A percentile compares a stretch with the other conserved stretches of the same genome.
These are phyloP conservation scores for Drosophila nigromelanica DNA, from an alignment of 1,140 invertebrate genomes.

Conservation along the genomic window DNA sequence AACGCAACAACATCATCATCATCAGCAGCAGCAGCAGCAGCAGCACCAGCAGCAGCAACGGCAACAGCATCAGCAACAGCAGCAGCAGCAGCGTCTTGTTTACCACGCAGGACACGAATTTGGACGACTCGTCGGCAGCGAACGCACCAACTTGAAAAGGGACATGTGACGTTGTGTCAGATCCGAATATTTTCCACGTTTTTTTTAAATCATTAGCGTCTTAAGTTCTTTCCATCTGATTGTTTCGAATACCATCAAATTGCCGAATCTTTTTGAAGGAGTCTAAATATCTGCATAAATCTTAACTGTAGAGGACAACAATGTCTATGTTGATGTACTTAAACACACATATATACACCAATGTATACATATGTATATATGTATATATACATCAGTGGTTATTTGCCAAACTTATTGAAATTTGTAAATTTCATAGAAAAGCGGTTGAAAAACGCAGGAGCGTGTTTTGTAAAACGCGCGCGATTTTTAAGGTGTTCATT, in stretches of 20 bases:
- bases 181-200: slow-evolving; percentile 9
- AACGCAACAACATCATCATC: slow-evolving; percentile 35
- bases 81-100: slow-evolving; percentile 27
- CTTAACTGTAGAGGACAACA: slow-evolving; percentile 3
- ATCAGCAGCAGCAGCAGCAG: slow-evolving; percentile 32
- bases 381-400: slow-evolving; percentile 22
- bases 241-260: background rate
- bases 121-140: slow-evolving; percentile 18
- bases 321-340: slow-evolving; percentile 1
- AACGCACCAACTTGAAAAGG: slow-evolving; percentile 25
- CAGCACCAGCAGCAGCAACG: slow-evolving; percentile 29
- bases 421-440: too few relatives aligned
- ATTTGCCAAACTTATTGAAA: slow-evolving; percentile 65
- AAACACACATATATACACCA: slow-evolving; percentile 3
- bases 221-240: too few relatives aligned
- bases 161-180: slow-evolving; percentile 15
- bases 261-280: slow-evolving; percentile 4
- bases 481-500: too few relatives aligned
- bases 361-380: slow-evolving; percentile 21
- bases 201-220: slow-evolving; percentile 25
- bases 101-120: slow-evolving; percentile 14
- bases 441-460: too few relatives aligned
- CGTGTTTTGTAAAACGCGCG: too few relatives aligned
- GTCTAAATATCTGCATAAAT: background rate
- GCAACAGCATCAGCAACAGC: slow-evolving; percentile 36